A percentile compares a stretch with the other conserved stretches of the same genome.
These are phyloP conservation scores for Megathymus violae DNA, from an alignment of 1,140 invertebrate genomes.

Conservation along the genomic window DNA sequence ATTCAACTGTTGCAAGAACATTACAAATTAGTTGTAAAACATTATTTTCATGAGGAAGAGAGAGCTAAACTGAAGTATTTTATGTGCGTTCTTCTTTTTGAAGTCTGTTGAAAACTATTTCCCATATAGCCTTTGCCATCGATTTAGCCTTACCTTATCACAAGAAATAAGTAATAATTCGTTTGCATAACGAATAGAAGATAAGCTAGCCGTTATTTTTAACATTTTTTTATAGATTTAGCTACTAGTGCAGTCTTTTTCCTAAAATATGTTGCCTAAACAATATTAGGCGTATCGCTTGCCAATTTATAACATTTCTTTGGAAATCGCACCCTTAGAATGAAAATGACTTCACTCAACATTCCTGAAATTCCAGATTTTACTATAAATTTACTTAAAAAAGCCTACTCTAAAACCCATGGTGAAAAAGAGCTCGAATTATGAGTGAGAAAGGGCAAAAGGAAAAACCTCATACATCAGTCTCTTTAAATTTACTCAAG, in stretches of 20 bases:
- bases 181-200: not conserved
- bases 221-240: constrained; percentile 16
- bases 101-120: not conserved
- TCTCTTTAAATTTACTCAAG: too few relatives aligned
- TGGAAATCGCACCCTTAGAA: too few relatives aligned
- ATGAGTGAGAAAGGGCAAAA: too few relatives aligned
- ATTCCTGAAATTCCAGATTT: too few relatives aligned
- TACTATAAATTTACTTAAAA: too few relatives aligned
- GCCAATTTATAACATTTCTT: constrained; percentile 8
- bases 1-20: constrained; percentile 64
- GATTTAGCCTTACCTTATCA: not conserved
- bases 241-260: constrained; percentile 35
- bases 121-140: not conserved
- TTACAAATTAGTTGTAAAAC: constrained; percentile 45
- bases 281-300: constrained; percentile 10
- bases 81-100: not conserved
- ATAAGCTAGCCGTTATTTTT: constrained; percentile 10
- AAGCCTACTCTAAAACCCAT: too few relatives aligned
- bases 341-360: too few relatives aligned
- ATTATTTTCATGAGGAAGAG: constrained; percentile 12
- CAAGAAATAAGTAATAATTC: not conserved
- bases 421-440: too few relatives aligned
- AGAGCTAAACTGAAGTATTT: not conserved
- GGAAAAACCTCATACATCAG: too few relatives aligned
- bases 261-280: constrained; percentile 21